These are phyloP conservation scores for Dryobotodes eremita DNA, from an alignment of 2,888 invertebrate genomes.

Conservation along the genomic window DNA sequence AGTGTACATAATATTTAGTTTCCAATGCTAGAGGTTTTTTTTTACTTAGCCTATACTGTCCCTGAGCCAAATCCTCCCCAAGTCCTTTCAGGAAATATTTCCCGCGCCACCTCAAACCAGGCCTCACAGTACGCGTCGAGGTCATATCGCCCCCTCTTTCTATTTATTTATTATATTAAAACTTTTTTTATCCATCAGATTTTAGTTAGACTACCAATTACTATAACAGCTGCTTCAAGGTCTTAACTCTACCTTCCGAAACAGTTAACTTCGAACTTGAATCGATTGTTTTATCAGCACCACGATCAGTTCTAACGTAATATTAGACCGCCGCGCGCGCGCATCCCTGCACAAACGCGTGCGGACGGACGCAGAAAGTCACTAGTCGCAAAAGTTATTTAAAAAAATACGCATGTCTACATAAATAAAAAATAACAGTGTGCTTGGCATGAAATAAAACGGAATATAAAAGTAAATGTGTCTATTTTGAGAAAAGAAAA, in stretches of 20 bases:
- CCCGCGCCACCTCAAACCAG: no score
- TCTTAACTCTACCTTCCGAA: slow-evolving; percentile 37
- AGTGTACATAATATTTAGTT: no score
- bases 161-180: no score
- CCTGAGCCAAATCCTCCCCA: no score
- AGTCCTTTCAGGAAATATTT: no score
- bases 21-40: no score
- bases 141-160: no score
- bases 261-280: slow-evolving; percentile 43
- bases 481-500: not conserved
- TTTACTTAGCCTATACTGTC: no score
- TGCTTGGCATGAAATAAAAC: not conserved
- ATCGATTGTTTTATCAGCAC: slow-evolving; percentile 57
- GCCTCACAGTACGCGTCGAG: no score
- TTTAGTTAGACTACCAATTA: not conserved
- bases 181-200: no score
- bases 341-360: slow-evolving; percentile 50
- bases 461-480: not conserved
- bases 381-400: slow-evolving; percentile 13
- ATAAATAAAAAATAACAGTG: not conserved
- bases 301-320: slow-evolving; percentile 49
- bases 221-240: slow-evolving; percentile 42
- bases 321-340: slow-evolving; percentile 58
- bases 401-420: not conserved
- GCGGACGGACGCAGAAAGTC: slow-evolving; percentile 18